A percentile compares a stretch with the other conserved stretches of the same genome.
phyloP scores from a whole-genome alignment of 2,888 invertebrate species.

The Heliconius hortense region DNA sequence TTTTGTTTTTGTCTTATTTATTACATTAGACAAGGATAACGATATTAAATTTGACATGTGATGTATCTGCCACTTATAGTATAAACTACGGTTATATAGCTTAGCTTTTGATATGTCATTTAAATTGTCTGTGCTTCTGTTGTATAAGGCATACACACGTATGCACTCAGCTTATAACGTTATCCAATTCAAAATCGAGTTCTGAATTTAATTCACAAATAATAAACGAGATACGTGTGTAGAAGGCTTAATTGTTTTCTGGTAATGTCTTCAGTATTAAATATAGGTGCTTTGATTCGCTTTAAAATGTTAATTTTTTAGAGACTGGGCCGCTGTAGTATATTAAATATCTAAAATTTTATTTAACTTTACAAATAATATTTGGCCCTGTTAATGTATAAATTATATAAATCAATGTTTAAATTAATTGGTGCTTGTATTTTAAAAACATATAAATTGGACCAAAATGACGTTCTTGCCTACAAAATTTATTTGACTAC shows the following conservation, averaged over 20 bases:
- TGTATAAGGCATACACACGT: slow-evolving; percentile 8
- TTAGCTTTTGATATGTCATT: slow-evolving; percentile 14
- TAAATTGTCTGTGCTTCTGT: slow-evolving; percentile 15
- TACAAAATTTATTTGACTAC: slow-evolving; percentile 46
- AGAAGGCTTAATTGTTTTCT: slow-evolving; percentile 2
- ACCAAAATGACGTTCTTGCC: slow-evolving; percentile 16
- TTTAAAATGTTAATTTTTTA: slow-evolving; percentile 3
- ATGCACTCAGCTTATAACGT: slow-evolving; percentile 5
- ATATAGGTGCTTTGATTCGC: slow-evolving; percentile 22
- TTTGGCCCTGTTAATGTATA: neutral
- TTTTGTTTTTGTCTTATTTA: neutral
- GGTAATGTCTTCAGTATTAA: slow-evolving; percentile 11
- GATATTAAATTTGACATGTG: neutral
- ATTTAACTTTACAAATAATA: neutral
- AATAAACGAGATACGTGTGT: slow-evolving; percentile 12
- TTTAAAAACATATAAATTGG: slow-evolving; percentile 5
- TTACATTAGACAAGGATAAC: neutral
- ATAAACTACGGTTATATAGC: slow-evolving; percentile 2
- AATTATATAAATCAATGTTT: neutral
- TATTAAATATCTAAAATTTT: neutral
- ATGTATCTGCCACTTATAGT: neutral
- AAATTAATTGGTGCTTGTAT: slow-evolving; percentile 28
- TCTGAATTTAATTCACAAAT: neutral
- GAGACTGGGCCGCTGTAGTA: neutral
- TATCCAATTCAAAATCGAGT: slow-evolving; percentile 6